Base-by-base conservation (phyloP, 1,140 invertebrate species). In the Eufriesea mexicana region DNA sequence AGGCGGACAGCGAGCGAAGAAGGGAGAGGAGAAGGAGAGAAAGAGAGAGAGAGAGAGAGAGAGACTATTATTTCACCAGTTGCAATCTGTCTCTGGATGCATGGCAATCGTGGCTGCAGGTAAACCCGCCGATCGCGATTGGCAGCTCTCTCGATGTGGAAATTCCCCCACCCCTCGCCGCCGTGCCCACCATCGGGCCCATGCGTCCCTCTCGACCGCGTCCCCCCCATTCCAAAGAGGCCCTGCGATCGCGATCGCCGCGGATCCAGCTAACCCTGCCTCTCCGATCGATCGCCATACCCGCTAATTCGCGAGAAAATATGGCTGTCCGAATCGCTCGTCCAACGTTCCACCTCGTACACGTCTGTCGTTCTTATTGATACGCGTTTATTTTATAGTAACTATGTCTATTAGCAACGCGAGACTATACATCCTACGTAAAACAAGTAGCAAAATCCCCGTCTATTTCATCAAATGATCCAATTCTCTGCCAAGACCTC, bases 241-340 rank as follows among this genome's bases (percentile, higher is more conserved):
- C 47, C 42, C 80, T 86, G 84, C 83, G 86, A 85, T 84, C 89
- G 49, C 86, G 51, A 86, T 90, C 77, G 16, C 14, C 62, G 62
- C 35, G 35, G 62, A 12, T n/a, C 35, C 4, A 57, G 71, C 28
- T n/a, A 18, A 55, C 28, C 47, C 71, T 73, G 35, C 71, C 51
- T 42, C 7, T 20, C 18, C 54, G 23, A 0, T 55, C 35, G 51
- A 84, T 89, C 79, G 86, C 89, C 90, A 90, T 87, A 86, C 84
- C 66, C 75, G 86, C 81, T 86, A 90, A 90, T 90, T 87, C 87
- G n/a, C n/a, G 57, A 90, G 82, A 84, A 89, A 90, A 87, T 90
- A 90, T 90, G 89, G 89, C 89, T 85, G 82, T 78, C 51, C 14
- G 54, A 42, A 78, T 83, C 83, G 84, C 66, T 70, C 75, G 54